These are phyloP conservation scores for Tupiocoris notatus DNA, from an alignment of 2,888 invertebrate species.

Conservation along the genomic window DNA sequence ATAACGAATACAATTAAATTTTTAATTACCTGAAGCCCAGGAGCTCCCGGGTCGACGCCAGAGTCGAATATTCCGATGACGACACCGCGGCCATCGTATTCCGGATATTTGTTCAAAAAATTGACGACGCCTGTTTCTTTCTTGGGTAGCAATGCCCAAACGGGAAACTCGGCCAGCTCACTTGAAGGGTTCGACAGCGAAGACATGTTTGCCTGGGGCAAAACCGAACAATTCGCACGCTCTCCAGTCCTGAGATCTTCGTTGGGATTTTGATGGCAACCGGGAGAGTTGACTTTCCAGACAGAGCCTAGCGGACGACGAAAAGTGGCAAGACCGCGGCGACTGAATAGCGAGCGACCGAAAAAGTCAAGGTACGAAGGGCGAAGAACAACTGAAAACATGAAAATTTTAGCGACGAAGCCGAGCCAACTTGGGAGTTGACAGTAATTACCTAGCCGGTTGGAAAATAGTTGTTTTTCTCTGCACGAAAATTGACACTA, in stretches of 20 bases:
- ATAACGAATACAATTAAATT: not conserved
- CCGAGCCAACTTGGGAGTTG: no score
- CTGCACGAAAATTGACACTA: no score
- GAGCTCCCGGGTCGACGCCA: slow-evolving; percentile 94
- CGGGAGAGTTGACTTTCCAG: not conserved
- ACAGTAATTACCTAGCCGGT: no score
- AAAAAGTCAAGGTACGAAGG: not conserved
- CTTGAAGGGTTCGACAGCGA: slow-evolving; percentile 8
- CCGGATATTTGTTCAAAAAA: slow-evolving; percentile 83
- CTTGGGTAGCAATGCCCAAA: slow-evolving; percentile 85
- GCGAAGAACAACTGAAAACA: not conserved
- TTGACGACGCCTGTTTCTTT: slow-evolving; percentile 88
- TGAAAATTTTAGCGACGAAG: not conserved
- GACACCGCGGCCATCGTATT: slow-evolving; percentile 87
- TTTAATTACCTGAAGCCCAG: slow-evolving; percentile 78
- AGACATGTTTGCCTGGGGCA: slow-evolving; percentile 5
- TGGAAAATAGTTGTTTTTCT: no score
- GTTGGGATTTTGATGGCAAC: not conserved
- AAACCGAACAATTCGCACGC: not conserved
- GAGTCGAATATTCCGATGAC: slow-evolving; percentile 96
- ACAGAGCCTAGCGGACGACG: not conserved
- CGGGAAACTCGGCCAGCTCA: slow-evolving; percentile 65
- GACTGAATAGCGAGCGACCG: not conserved
- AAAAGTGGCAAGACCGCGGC: not conserved
- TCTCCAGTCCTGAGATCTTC: not conserved